phyloP scores from a whole-genome alignment of 2,888 invertebrate genomes.

The Meta bourneti region DNA sequence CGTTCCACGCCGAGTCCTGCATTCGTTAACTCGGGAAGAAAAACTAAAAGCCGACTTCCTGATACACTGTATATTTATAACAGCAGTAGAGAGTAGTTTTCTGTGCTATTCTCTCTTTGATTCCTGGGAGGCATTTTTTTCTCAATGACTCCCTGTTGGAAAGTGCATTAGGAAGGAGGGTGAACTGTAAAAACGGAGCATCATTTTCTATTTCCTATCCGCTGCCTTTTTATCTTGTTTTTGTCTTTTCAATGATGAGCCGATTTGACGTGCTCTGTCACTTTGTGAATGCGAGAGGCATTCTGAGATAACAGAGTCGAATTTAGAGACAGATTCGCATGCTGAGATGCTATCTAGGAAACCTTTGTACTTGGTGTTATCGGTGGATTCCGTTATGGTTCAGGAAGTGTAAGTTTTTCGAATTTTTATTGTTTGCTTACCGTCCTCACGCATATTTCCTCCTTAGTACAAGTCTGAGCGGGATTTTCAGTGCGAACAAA shows the following conservation, averaged over 20 bases:
- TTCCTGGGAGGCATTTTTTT: not conserved
- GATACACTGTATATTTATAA: constrained; percentile 43
- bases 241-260: not conserved
- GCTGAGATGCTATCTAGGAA: not conserved
- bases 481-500: too few species aligned
- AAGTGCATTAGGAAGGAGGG: not conserved
- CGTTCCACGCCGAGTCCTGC: not conserved
- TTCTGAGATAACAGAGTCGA: not conserved
- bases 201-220: not conserved
- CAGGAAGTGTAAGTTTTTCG: not conserved
- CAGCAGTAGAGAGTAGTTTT: constrained; percentile 6
- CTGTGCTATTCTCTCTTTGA: not conserved
- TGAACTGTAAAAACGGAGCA: not conserved
- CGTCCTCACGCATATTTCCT: not conserved
- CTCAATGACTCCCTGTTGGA: not conserved
- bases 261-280: not conserved
- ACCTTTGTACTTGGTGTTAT: not conserved
- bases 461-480: not conserved
- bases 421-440: not conserved
- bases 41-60: constrained; percentile 27
- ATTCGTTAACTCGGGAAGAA: not conserved
- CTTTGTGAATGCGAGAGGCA: not conserved
- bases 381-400: not conserved
- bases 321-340: not conserved
- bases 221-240: not conserved